Evolutionary conservation across 2,797 vertebrate species (phyloP).

Genomic region (Lacerta bilineata): DNA sequence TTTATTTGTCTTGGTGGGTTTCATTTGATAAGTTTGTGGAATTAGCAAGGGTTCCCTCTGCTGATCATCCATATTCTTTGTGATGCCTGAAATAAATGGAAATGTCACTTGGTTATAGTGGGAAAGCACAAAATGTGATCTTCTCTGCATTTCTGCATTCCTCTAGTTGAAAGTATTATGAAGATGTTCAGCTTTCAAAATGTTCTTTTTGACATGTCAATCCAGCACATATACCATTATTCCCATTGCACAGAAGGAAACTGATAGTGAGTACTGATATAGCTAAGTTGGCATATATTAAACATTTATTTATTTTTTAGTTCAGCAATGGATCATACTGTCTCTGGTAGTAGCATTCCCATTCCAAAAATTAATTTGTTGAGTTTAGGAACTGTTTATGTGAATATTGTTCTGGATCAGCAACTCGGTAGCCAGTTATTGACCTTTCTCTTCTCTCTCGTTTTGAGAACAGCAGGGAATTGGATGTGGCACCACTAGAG

Average conservation of each 20-base stretch:
- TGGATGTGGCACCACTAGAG: not conserved
- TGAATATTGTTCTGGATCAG: not conserved
- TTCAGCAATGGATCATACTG: not conserved
- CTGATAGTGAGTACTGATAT: not conserved
- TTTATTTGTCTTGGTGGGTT: not conserved
- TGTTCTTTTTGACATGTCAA: not conserved
- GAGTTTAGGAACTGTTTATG: not conserved
- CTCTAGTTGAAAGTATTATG: not conserved
- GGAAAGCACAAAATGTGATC: not conserved
- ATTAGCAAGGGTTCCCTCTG: not conserved
- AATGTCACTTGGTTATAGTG: not conserved
- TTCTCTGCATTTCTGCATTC: not conserved
- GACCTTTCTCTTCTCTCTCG: not conserved
- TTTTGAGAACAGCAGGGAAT: conserved; percentile 5
- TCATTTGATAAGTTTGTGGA: not conserved
- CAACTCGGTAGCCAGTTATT: not conserved
- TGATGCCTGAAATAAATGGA: not conserved
- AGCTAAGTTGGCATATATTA: not conserved
- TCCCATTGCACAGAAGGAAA: not conserved
- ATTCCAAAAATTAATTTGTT: conserved; percentile 23
- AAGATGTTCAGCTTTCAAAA: not conserved
- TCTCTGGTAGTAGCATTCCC: not conserved
- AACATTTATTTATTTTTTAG: not conserved
- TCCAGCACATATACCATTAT: not conserved
- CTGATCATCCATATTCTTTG: not conserved